Evolutionary conservation across 2,888 invertebrate species (phyloP), one percentile per base, ranked within the genome.

Genomic region (Timandra comae): DNA sequence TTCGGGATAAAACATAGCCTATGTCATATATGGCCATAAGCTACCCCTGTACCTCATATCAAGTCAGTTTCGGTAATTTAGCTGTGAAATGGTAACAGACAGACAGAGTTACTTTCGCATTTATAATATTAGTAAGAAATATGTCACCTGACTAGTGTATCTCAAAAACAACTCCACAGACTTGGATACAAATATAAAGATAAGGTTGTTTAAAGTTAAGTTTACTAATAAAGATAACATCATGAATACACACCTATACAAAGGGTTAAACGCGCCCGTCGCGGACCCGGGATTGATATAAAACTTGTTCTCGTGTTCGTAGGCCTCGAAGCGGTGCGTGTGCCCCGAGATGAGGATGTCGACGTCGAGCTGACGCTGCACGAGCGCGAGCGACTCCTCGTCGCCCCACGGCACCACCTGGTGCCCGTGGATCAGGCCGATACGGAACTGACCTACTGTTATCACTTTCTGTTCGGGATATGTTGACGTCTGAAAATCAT

Each of bases 271-370:
- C 3, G 99, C 98, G 7, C 99, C 99, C 12, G 99, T 99, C 2
- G 98, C 99, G 3, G 98, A 98, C 5, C 99, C 99, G 3, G 99
- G 99, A 79, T 99, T 99, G 33, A 99, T 98, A 74, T 97, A 99
- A 81, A 99, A 99, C 75, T 98, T 97, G 65, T 96, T 98, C 67
- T 98, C 98, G 84, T 98, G 96, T 70, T 99, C 99, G 55, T 97
- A 98, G 0, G 98, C 98, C 66, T 98, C 97, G 81, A 99, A 99
- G 59, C 96, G 94, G 77, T 99, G 99, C 0, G 99, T 99, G 71
- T 99, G 99, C 0, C 99, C 99, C 0, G 98, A 96, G 64, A 99
- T 99, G 27, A 99, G 87, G 56, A 99, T 98, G 76, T 99, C 99
- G 1, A 99, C 99, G 66, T 99, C 99, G 12, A 99, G 81, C 71